These are phyloP conservation scores for Parazoanthus darwini DNA, from an alignment of 92 coral and sea anemone genomes.

Conservation along the genomic window DNA sequence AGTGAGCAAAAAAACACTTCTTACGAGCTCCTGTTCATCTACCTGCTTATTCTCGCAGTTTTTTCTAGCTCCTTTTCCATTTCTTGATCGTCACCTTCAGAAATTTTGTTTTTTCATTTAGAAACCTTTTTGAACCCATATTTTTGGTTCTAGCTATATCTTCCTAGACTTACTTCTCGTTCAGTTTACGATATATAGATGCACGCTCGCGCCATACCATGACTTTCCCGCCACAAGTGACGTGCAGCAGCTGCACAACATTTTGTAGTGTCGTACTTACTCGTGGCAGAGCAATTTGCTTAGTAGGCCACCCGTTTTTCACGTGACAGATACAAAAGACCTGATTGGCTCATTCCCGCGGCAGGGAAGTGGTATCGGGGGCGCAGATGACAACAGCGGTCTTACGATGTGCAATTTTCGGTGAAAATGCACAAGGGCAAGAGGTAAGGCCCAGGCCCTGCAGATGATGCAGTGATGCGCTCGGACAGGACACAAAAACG, in stretches of 20 bases:
- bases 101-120: too few species aligned
- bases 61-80: too few species aligned
- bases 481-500: conserved; percentile 37
- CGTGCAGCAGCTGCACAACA: conserved; percentile 37
- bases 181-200: too few species aligned
- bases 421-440: conserved; percentile 72
- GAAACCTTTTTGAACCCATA: too few species aligned
- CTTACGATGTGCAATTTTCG: conserved; percentile 64
- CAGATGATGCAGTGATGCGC: conserved; percentile 23
- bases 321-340: conserved; percentile 94
- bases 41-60: too few species aligned
- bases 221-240: conserved; percentile 56
- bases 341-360: conserved; percentile 98
- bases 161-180: too few species aligned
- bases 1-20: too few species aligned
- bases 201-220: background rate
- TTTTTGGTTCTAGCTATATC: too few species aligned
- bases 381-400: conserved; percentile 94
- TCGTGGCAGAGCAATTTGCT: conserved; percentile 45
- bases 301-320: conserved; percentile 87
- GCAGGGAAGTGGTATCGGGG: conserved; percentile 99
- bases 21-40: too few species aligned
- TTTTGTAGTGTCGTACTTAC: conserved; percentile 42
- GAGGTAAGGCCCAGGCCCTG: conserved; percentile 91
- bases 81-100: too few species aligned